Evolutionary conservation across 2,113 vertebrate species (phyloP).

Genomic region (Xiphophorus couchianus): DNA sequence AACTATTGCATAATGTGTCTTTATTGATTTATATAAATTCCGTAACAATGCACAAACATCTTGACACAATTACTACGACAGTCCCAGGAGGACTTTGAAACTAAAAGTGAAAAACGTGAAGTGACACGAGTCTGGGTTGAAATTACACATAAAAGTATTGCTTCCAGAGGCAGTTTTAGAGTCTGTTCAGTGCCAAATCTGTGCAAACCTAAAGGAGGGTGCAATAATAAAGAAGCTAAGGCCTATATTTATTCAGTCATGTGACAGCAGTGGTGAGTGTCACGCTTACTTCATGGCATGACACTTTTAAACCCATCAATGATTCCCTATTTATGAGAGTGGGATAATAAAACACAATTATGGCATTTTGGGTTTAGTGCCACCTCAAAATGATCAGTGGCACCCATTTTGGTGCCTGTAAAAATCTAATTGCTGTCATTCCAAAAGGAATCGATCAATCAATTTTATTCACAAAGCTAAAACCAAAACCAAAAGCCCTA

Average conservation of each 20-base stretch:
- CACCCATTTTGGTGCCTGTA: not conserved
- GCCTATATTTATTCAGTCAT: no score
- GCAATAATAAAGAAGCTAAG: no score
- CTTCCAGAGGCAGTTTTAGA: conserved; percentile 6
- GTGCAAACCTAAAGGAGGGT: no score
- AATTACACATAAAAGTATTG: not conserved
- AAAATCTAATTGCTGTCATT: not conserved
- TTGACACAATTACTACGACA: not conserved
- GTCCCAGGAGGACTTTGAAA: not conserved
- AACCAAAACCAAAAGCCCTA: not conserved
- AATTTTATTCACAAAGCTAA: not conserved
- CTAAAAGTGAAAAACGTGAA: not conserved
- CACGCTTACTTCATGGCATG: not conserved
- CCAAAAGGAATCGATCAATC: not conserved
- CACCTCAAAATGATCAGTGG: not conserved
- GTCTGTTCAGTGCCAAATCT: no score
- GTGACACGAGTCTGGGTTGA: not conserved
- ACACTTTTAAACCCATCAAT: not conserved
- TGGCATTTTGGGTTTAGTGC: not conserved
- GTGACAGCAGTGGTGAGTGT: no score
- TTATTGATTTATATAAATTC: conserved; percentile 3
- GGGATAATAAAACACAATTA: not conserved
- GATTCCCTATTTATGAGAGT: not conserved
- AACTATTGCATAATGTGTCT: not conserved
- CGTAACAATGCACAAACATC: conserved; percentile 1